A percentile compares a stretch with the other conserved stretches of the same genome.
Evolutionary conservation across 2,888 invertebrate genomes (phyloP).

Genomic region (Hypomecis atomaria): DNA sequence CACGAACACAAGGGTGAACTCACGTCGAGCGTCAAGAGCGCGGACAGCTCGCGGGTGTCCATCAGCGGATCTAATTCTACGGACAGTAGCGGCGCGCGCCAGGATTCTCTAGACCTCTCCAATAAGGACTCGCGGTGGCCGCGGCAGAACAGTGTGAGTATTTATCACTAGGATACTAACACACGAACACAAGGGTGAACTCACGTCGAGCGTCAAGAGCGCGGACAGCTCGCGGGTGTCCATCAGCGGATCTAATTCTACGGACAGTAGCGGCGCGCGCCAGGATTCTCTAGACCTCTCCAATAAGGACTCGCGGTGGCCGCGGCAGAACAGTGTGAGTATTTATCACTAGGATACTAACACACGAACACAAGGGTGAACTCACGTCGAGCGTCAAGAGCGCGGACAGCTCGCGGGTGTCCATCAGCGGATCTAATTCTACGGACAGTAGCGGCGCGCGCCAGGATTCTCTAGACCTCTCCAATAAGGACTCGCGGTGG

Average conservation of each 20-base stretch:
- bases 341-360: no score
- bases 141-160: constrained; percentile 91
- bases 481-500: constrained; percentile 84
- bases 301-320: constrained; percentile 86
- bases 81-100: constrained; percentile 89
- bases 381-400: constrained; percentile 68
- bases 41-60: constrained; percentile 89
- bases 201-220: constrained; percentile 67
- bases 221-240: constrained; percentile 89
- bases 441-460: constrained; percentile 90
- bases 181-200: constrained; percentile 65
- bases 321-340: constrained; percentile 92
- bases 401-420: constrained; percentile 88
- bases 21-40: constrained; percentile 67
- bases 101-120: constrained; percentile 69
- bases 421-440: constrained; percentile 89
- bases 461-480: constrained; percentile 68
- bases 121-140: constrained; percentile 86
- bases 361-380: constrained; percentile 65
- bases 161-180: no score
- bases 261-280: constrained; percentile 89
- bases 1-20: constrained; percentile 65
- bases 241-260: constrained; percentile 89
- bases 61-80: constrained; percentile 91
- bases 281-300: constrained; percentile 69